Conservation (phyloP, 2,888 invertebrate species). For the Chelonus formosanus region DNA sequence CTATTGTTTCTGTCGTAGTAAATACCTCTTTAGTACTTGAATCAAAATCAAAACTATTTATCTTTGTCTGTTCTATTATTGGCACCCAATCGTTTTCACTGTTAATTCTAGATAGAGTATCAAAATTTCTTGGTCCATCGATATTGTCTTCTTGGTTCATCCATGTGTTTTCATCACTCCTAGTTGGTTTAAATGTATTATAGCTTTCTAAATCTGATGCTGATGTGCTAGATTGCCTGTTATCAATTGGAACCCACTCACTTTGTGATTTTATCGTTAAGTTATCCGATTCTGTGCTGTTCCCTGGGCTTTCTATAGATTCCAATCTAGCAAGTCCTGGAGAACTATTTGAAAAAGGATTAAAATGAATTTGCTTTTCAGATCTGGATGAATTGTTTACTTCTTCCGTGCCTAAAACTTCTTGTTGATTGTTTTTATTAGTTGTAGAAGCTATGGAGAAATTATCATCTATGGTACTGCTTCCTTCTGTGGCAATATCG, state of each 20-base stretch:
- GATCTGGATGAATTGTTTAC: slow-evolving; percentile 11
- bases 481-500: slow-evolving; percentile 38
- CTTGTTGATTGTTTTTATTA: not conserved
- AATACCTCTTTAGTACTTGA: slow-evolving; percentile 3
- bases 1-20: too few relatives aligned
- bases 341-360: not conserved
- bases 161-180: not conserved
- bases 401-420: slow-evolving; percentile 26
- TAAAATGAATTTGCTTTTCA: slow-evolving; percentile 19
- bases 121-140: too few relatives aligned
- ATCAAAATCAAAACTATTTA: not conserved
- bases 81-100: slow-evolving; percentile 56
- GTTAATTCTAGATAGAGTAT: not conserved
- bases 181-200: too few relatives aligned
- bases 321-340: too few relatives aligned
- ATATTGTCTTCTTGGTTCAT: not conserved
- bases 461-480: not conserved
- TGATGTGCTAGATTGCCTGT: too few relatives aligned
- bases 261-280: too few relatives aligned
- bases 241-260: too few relatives aligned
- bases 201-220: too few relatives aligned
- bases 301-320: too few relatives aligned
- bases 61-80: slow-evolving; percentile 32
- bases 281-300: too few relatives aligned
- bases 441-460: not conserved